Conservation (phyloP, 1,140 invertebrate species). For the Bemisia tabaci region DNA sequence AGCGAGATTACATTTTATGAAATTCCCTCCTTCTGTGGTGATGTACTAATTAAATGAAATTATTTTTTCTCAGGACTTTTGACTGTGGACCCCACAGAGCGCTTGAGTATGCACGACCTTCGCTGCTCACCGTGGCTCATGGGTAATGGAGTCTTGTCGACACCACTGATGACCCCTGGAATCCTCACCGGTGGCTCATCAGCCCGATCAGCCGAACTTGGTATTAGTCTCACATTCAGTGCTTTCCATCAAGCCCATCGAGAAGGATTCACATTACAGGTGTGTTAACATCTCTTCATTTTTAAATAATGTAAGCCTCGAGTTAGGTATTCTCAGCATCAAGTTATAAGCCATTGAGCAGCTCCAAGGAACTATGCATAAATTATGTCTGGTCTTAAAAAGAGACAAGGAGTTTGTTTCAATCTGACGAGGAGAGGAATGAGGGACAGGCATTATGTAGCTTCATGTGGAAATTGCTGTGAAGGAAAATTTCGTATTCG, state of each 20-base stretch:
- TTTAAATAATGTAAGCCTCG: background rate
- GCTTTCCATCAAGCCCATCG: conserved; percentile 54
- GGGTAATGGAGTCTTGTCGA: conserved; percentile 30
- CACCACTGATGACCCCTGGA: conserved; percentile 44
- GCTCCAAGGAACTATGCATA: too few species aligned
- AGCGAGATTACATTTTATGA: too few species aligned
- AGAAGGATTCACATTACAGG: conserved; percentile 56
- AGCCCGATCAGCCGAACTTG: conserved; percentile 30
- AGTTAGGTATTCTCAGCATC: background rate
- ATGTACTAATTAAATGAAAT: too few species aligned
- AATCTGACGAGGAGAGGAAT: too few species aligned
- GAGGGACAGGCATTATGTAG: too few species aligned
- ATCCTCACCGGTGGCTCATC: conserved; percentile 30
- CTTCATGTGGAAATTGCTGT: too few species aligned
- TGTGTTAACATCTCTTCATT: conserved; percentile 26
- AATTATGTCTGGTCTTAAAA: too few species aligned
- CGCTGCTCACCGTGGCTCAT: conserved; percentile 49
- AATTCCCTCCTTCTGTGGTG: too few species aligned
- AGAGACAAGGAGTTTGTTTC: too few species aligned
- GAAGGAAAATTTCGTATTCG: too few species aligned
- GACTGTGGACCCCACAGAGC: background rate
- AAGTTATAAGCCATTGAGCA: too few species aligned
- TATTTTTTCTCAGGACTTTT: background rate
- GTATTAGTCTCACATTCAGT: conserved; percentile 43
- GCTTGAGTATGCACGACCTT: conserved; percentile 40